A percentile compares a stretch with the other conserved stretches of the same genome.
phyloP scores from a whole-genome alignment of 2,888 invertebrate species.

The Tiliacea aurago region DNA sequence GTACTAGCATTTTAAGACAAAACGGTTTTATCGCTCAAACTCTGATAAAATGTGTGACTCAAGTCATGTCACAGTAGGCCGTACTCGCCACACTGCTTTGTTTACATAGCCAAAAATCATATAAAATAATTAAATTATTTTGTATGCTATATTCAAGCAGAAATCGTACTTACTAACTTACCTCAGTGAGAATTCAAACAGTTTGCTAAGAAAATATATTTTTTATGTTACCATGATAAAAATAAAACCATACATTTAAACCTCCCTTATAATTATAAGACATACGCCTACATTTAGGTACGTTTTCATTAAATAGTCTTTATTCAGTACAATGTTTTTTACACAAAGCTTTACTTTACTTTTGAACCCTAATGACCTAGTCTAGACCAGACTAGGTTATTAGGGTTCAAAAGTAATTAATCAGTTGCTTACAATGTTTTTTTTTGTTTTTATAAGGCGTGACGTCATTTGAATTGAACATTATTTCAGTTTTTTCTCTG shows the following conservation, averaged over 20 bases:
- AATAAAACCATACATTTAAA: conserved; percentile 17
- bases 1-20: too few species aligned
- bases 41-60: too few species aligned
- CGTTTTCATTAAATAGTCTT: conserved; percentile 23
- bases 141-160: not conserved
- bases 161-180: not conserved
- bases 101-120: not conserved
- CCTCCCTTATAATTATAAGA: not conserved
- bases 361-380: too few species aligned
- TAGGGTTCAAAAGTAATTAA: conserved; percentile 43
- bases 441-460: conserved; percentile 10
- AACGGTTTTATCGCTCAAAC: too few species aligned
- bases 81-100: too few species aligned
- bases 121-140: not conserved
- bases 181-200: not conserved
- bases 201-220: not conserved
- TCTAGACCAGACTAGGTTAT: conserved; percentile 41
- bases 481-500: too few species aligned
- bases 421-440: conserved; percentile 25
- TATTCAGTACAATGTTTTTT: conserved; percentile 18
- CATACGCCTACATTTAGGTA: conserved; percentile 8
- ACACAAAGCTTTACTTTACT: too few species aligned
- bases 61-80: too few species aligned
- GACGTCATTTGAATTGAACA: conserved; percentile 32
- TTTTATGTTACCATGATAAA: conserved; percentile 10